Conservation (phyloP, 1,140 invertebrate genomes). For the fruit fly (Drosophila melanogaster) region DNA sequence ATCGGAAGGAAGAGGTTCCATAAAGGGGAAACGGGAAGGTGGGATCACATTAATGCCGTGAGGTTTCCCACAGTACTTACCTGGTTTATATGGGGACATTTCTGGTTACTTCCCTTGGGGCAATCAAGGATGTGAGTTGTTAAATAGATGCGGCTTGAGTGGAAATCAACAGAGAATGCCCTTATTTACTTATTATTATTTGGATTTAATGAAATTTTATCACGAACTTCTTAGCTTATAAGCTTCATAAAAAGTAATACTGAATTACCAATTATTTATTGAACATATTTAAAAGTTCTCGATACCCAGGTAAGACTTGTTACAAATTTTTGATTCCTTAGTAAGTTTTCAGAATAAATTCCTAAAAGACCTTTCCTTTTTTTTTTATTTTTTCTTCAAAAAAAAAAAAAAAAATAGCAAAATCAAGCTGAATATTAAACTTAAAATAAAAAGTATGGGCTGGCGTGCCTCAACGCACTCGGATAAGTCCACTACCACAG, state of each 20-base stretch:
- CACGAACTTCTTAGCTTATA: neutral
- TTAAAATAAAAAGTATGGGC: neutral
- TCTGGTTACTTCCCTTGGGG: neutral
- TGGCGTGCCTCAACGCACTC: neutral
- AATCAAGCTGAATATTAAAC: neutral
- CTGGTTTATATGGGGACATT: conserved; percentile 7
- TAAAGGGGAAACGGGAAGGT: conserved; percentile 3
- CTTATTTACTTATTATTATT: neutral
- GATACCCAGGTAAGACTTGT: too few relatives aligned
- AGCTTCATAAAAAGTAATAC: too few relatives aligned
- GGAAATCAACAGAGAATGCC: neutral
- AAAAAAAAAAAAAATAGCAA: neutral
- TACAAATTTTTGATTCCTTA: neutral
- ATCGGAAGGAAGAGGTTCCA: conserved; percentile 47
- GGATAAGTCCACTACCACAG: rapidly evolving
- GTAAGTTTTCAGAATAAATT: conserved; percentile 1
- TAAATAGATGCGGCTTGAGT: too few relatives aligned
- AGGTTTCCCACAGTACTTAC: conserved; percentile 66
- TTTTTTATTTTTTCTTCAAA: neutral
- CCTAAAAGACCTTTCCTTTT: neutral
- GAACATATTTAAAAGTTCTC: too few relatives aligned
- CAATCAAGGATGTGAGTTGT: neutral
- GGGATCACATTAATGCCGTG: conserved; percentile 8
- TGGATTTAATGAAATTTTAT: neutral
- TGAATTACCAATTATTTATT: neutral